Evolutionary conservation across 2,797 vertebrate genomes (phyloP).

Genomic region (Anniella stebbinsi): DNA sequence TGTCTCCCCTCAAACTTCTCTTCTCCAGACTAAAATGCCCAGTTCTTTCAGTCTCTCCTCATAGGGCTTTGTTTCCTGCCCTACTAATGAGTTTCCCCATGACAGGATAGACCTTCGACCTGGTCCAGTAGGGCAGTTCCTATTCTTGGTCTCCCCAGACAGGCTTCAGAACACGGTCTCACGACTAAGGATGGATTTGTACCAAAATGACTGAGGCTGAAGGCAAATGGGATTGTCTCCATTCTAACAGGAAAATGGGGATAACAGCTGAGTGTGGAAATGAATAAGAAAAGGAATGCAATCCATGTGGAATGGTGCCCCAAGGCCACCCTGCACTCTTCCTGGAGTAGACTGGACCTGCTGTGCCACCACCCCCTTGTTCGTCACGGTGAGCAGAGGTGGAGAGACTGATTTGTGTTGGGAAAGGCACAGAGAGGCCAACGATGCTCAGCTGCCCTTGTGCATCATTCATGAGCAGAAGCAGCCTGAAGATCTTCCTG

Average conservation of each 20-base stretch:
- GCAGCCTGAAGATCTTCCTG: background rate
- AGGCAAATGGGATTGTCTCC: background rate
- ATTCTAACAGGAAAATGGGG: background rate
- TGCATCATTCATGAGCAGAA: background rate
- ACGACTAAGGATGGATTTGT: background rate
- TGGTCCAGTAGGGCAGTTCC: no score
- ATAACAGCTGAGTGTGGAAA: background rate
- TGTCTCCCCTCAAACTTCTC: no score
- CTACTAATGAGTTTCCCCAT: no score
- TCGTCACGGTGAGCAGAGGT: background rate
- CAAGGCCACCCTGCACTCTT: no score
- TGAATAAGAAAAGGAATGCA: background rate
- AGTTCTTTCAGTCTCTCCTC: no score
- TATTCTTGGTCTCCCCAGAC: background rate
- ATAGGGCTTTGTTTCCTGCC: no score
- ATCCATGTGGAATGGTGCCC: no score
- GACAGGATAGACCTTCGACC: no score
- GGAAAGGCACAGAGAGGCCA: background rate
- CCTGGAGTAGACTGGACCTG: background rate
- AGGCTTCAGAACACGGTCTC: background rate
- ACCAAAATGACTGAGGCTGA: background rate
- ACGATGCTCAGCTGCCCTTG: background rate
- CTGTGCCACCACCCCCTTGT: background rate
- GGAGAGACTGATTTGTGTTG: background rate
- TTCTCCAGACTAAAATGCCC: no score